These are phyloP conservation scores for Etheostoma perlongum DNA, from an alignment of 2,797 vertebrate genomes.

Conservation along the genomic window DNA sequence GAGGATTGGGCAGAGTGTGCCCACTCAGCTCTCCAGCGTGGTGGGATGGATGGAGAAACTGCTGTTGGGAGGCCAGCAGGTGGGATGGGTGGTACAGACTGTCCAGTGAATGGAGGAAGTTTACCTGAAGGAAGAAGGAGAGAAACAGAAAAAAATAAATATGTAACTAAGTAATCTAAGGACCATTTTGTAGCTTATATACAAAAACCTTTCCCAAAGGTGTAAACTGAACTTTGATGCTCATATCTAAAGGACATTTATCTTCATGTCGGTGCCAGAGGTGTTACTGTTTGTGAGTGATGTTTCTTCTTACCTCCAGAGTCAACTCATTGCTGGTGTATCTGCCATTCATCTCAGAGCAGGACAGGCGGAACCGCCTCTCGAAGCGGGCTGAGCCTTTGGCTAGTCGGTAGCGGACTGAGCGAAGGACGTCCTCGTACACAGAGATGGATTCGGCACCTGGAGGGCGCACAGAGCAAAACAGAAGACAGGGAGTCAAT, in stretches of 20 bases:
- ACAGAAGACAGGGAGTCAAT: constrained; percentile 22
- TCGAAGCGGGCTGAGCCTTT: constrained; percentile 93
- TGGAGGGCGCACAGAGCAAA: constrained; percentile 59
- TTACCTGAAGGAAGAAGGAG: constrained; percentile 73
- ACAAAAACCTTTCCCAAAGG: constrained; percentile 4
- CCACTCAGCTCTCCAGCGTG: constrained; percentile 94
- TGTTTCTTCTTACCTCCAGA: constrained; percentile 88
- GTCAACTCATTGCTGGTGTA: constrained; percentile 98
- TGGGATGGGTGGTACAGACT: constrained; percentile 92
- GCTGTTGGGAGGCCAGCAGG: constrained; percentile 95
- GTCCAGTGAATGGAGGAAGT: constrained; percentile 87
- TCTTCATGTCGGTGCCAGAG: neutral
- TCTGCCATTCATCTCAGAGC: constrained; percentile 98
- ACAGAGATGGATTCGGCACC: constrained; percentile 97
- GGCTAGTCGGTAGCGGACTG: constrained; percentile 91
- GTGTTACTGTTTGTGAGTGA: constrained; percentile 10
- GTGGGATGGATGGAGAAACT: constrained; percentile 94
- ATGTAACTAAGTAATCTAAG: neutral
- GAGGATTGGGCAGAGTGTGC: constrained; percentile 92
- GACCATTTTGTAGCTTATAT: neutral
- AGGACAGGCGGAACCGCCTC: constrained; percentile 95
- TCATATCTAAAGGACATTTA: neutral
- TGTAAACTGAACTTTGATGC: neutral
- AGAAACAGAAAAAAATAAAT: constrained; percentile 13
- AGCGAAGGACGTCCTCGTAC: constrained; percentile 95